A percentile compares a stretch with the other conserved stretches of the same genome.
Conservation (phyloP, 2,113 vertebrate species). For the Nycticebus coucang region DNA sequence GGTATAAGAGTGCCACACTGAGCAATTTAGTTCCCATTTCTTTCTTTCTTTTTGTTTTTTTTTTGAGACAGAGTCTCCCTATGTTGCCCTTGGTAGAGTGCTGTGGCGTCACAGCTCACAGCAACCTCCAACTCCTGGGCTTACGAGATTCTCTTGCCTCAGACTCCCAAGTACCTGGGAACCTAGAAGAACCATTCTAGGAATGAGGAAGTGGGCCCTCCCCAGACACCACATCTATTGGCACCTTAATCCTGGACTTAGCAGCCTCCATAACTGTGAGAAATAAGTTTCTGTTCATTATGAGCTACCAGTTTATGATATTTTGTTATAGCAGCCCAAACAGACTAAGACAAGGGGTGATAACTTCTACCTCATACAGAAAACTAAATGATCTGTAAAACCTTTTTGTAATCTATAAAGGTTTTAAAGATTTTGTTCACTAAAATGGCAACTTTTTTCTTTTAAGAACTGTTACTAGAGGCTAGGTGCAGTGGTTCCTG, state of each 20-base stretch:
- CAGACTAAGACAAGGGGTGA: not conserved
- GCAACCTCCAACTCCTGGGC: too few relatives aligned
- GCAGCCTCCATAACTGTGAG: not conserved
- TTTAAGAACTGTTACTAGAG: slow-evolving; percentile 16
- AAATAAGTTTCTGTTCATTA: not conserved
- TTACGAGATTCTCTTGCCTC: too few relatives aligned
- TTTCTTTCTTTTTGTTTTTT: too few relatives aligned
- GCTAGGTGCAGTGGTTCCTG: too few relatives aligned
- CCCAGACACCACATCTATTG: not conserved
- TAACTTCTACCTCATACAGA: not conserved
- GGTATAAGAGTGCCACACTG: not conserved
- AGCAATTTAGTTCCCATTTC: not conserved
- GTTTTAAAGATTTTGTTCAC: slow-evolving; percentile 47
- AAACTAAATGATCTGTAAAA: not conserved
- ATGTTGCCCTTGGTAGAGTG: too few relatives aligned
- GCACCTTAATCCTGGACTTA: not conserved
- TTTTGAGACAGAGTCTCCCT: too few relatives aligned
- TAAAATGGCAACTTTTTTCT: not conserved
- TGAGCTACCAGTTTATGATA: not conserved
- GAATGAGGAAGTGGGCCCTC: not conserved
- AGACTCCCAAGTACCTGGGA: too few relatives aligned
- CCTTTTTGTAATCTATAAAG: slow-evolving; percentile 30
- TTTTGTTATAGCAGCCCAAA: not conserved
- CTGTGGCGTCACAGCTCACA: too few relatives aligned
- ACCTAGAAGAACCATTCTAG: not conserved